A percentile compares a stretch with the other conserved stretches of the same genome.
Conservation (phyloP, 2,113 vertebrate genomes). For the Neotragus pygmaeus region DNA sequence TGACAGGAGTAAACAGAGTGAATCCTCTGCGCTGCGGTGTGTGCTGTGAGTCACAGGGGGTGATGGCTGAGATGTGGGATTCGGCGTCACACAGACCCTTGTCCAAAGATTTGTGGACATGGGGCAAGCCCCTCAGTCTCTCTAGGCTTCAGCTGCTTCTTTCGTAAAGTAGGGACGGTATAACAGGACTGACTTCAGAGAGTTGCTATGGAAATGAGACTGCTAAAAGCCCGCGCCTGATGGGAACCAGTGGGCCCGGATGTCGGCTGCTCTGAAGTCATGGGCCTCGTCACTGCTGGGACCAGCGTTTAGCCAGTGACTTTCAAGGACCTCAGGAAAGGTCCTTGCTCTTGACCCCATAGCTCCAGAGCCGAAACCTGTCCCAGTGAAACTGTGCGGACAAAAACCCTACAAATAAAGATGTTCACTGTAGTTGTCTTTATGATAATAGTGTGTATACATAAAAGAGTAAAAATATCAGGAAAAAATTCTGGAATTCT, state of each 20-base stretch:
- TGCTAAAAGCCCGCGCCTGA: fast-evolving
- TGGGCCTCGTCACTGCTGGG: not conserved
- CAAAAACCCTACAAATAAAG: not conserved
- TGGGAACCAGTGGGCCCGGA: fast-evolving
- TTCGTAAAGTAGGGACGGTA: not conserved
- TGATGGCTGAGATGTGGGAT: fast-evolving
- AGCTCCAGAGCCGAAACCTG: not conserved
- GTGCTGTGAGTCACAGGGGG: fast-evolving
- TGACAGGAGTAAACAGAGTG: fast-evolving
- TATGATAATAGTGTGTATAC: too few relatives aligned
- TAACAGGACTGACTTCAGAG: not conserved
- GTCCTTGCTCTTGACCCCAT: fast-evolving
- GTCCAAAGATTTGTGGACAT: fast-evolving
- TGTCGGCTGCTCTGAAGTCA: fast-evolving
- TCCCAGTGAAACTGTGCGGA: not conserved
- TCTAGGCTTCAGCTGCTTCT: not conserved
- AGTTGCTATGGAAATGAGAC: not conserved
- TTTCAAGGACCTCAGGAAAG: not conserved
- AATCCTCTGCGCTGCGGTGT: fast-evolving
- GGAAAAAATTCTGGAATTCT: not conserved
- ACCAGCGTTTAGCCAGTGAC: fast-evolving
- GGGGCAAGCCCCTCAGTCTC: fast-evolving
- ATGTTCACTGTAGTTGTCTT: not conserved
- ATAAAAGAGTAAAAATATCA: not conserved
- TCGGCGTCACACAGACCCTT: fast-evolving